Evolutionary conservation across 2,797 vertebrate genomes (phyloP).

Genomic region (Lepidocolaptes lacrymiger): DNA sequence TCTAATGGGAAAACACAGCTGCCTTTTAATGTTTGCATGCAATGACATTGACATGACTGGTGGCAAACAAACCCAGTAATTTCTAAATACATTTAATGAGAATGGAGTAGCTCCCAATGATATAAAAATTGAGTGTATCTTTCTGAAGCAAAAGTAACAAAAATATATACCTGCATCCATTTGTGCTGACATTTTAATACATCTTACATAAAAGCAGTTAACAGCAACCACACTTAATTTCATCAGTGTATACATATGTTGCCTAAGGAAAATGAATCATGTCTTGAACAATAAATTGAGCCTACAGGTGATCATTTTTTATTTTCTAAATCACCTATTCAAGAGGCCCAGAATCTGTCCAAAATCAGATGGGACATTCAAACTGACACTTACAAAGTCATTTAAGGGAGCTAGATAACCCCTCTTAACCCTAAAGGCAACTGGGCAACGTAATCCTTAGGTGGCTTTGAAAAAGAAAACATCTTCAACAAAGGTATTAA

Average conservation of each 20-base stretch:
- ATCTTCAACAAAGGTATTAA: neutral
- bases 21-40: neutral
- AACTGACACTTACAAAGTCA: neutral
- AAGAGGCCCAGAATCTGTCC: neutral
- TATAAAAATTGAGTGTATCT: neutral
- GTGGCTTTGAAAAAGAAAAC: neutral
- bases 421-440: neutral
- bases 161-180: neutral
- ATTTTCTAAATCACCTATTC: neutral
- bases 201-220: neutral
- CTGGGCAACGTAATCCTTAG: neutral
- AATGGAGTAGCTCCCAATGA: neutral
- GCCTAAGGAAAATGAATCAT: neutral
- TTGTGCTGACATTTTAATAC: neutral
- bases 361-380: neutral
- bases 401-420: neutral
- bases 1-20: constrained; percentile 26
- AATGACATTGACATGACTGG: neutral
- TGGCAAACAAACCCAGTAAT: neutral
- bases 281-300: neutral
- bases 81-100: neutral
- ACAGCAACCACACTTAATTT: neutral
- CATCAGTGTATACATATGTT: neutral
- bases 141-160: neutral
- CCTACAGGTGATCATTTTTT: neutral